phyloP scores from a whole-genome alignment of 2,113 vertebrate genomes.

The Corythornis madagascariensis region DNA sequence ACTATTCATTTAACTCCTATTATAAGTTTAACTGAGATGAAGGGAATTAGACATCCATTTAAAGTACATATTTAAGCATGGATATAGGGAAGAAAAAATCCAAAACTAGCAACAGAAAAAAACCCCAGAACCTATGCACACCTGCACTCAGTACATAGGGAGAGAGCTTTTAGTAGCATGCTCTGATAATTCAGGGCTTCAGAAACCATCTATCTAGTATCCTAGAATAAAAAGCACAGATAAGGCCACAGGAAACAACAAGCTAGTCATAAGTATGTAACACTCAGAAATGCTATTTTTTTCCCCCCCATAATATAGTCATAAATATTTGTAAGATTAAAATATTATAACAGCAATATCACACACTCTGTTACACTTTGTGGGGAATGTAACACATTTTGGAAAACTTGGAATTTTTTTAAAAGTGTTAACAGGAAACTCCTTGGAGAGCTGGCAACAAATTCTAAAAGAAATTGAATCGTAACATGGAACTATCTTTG shows the following conservation, averaged over 20 bases:
- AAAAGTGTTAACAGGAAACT: background rate
- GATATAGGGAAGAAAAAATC: background rate
- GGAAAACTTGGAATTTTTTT: background rate
- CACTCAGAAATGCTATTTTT: background rate
- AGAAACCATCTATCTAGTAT: background rate
- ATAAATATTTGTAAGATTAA: background rate
- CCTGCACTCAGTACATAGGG: background rate
- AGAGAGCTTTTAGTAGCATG: background rate
- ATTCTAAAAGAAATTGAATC: background rate
- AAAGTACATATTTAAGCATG: background rate
- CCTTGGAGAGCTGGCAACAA: background rate
- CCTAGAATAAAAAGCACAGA: background rate
- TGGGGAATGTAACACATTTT: background rate
- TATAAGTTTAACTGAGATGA: background rate
- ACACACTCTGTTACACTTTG: background rate
- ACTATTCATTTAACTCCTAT: background rate
- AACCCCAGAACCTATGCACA: accelerated
- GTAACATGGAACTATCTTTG: background rate
- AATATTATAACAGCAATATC: accelerated
- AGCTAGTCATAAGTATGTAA: background rate
- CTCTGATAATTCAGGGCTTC: background rate
- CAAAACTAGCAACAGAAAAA: too few relatives aligned
- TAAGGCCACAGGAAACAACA: background rate
- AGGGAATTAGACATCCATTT: background rate
- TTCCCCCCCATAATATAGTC: background rate